These are phyloP conservation scores for Wiebesia pumilae DNA, from an alignment of 1,140 invertebrate species.

Conservation along the genomic window DNA sequence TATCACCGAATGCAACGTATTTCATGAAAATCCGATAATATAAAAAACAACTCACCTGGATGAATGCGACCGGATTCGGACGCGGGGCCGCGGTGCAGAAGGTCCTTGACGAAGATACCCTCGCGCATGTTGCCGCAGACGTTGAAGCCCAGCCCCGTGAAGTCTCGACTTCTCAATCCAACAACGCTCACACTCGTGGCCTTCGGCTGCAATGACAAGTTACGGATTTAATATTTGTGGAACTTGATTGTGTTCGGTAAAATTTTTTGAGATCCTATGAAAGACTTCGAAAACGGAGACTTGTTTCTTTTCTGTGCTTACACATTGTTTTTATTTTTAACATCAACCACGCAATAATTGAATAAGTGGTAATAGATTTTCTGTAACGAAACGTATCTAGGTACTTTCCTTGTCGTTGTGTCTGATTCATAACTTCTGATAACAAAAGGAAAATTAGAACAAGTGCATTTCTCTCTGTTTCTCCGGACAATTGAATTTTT, in stretches of 20 bases:
- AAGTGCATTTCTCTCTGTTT: too few relatives aligned
- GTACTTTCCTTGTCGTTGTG: too few relatives aligned
- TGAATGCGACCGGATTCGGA: conserved; percentile 88
- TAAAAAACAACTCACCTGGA: conserved; percentile 81
- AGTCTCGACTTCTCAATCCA: conserved; percentile 87
- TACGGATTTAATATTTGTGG: background rate
- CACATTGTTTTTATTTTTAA: background rate
- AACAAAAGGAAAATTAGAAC: too few relatives aligned
- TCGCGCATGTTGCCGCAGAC: conserved; percentile 92
- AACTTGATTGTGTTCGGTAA: too few relatives aligned
- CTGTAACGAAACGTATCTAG: background rate
- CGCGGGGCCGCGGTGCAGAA: conserved; percentile 90
- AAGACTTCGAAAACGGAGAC: background rate
- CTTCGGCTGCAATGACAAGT: conserved; percentile 63
- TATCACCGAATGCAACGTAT: too few relatives aligned
- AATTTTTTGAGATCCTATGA: background rate
- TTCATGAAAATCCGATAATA: too few relatives aligned
- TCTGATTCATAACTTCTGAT: too few relatives aligned
- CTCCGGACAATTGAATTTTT: too few relatives aligned
- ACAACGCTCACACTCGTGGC: conserved; percentile 78
- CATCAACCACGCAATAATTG: background rate
- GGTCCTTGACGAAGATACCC: conserved; percentile 91
- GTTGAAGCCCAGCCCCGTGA: conserved; percentile 93
- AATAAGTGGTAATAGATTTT: background rate
- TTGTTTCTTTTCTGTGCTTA: background rate